phyloP scores from a whole-genome alignment of 2,797 vertebrate genomes.

The Coluber constrictor region DNA sequence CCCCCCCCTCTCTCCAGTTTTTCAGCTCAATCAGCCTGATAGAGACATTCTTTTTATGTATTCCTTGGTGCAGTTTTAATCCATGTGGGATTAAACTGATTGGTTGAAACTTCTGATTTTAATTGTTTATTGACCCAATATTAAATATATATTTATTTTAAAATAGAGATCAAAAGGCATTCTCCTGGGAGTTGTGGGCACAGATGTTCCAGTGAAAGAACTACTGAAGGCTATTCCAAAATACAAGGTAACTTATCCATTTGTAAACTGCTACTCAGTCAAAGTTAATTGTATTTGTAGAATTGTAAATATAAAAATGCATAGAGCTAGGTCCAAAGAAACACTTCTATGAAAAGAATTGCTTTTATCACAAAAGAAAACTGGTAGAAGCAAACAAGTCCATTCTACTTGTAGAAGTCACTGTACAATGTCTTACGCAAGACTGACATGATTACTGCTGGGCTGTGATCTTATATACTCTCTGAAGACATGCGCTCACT shows the following conservation, averaged over 20 bases:
- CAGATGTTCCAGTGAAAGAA: slow-evolving; percentile 96
- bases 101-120: slow-evolving; percentile 31
- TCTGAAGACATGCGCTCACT: not conserved
- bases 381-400: not conserved
- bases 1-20: too few relatives aligned
- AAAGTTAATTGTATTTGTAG: slow-evolving; percentile 6
- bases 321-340: not conserved
- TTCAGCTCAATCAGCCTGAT: too few relatives aligned
- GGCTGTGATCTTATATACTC: not conserved
- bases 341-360: not conserved
- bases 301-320: not conserved
- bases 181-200: slow-evolving; percentile 95
- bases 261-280: not conserved
- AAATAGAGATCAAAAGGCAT: slow-evolving; percentile 90
- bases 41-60: not conserved
- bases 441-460: not conserved
- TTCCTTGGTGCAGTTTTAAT: slow-evolving; percentile 23
- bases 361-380: not conserved
- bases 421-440: not conserved
- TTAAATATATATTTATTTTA: slow-evolving; percentile 56
- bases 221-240: slow-evolving; percentile 95
- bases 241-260: slow-evolving; percentile 84
- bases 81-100: slow-evolving; percentile 44
- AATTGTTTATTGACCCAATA: slow-evolving; percentile 40
- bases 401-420: not conserved